A percentile compares a stretch with the other conserved stretches of the same genome.
Evolutionary conservation across 2,888 invertebrate species (phyloP).

Genomic region (Ernsta delagoae): DNA sequence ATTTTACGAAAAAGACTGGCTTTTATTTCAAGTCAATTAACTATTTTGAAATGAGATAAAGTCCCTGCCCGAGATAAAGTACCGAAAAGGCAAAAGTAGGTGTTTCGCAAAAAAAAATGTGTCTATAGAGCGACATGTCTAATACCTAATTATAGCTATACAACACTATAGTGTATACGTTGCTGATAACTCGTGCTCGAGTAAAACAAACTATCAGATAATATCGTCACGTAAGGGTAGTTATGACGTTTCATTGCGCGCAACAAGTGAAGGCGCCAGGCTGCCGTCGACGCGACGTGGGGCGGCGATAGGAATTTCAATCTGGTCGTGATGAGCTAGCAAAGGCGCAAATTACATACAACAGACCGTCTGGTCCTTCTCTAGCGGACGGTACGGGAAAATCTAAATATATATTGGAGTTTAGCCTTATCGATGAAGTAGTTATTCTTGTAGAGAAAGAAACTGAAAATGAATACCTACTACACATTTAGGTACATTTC

Average conservation of each 20-base stretch:
- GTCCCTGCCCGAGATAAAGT: too few species aligned
- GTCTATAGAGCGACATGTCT: not conserved
- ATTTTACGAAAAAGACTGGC: too few species aligned
- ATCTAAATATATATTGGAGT: slow-evolving; percentile 23
- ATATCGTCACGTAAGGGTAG: slow-evolving; percentile 70
- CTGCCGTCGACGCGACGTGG: slow-evolving; percentile 60
- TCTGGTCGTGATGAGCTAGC: slow-evolving; percentile 74
- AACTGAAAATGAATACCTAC: not conserved
- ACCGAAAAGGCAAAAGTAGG: too few species aligned
- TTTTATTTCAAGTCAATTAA: too few species aligned
- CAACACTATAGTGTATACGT: slow-evolving; percentile 28
- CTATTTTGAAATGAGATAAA: too few species aligned
- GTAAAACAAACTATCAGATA: slow-evolving; percentile 63
- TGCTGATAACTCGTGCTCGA: slow-evolving; percentile 49
- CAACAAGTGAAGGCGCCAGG: slow-evolving; percentile 78
- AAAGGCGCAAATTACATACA: slow-evolving; percentile 75
- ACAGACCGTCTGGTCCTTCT: slow-evolving; percentile 49
- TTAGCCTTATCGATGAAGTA: not conserved
- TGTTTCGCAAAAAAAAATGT: not conserved
- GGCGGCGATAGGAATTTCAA: slow-evolving; percentile 77
- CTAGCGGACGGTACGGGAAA: slow-evolving; percentile 31
- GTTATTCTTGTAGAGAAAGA: not conserved
- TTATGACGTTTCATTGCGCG: slow-evolving; percentile 73
- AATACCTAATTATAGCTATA: slow-evolving; percentile 3
- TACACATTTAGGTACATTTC: not conserved